Base-by-base conservation (phyloP, 2,797 vertebrate species). In the Siniperca undulata region DNA sequence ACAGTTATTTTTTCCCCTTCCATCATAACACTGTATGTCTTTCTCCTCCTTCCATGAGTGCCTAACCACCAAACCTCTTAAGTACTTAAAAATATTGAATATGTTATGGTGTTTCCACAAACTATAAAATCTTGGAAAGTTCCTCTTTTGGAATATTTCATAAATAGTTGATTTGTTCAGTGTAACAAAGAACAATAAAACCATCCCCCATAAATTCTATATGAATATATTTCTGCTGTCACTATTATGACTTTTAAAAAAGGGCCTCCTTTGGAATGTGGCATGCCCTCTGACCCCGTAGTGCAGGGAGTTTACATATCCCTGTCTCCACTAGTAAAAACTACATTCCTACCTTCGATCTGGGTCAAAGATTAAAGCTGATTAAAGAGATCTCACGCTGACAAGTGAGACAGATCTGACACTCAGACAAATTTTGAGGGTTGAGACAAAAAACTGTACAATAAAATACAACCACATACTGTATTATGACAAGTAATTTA, bases 351-450 rank as follows among this genome's bases (percentile, higher is more conserved):
- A 71, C 67, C 87, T 88, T 80, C 62, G 68, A 93, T 91, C 89
- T 92, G 90, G 89, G 90, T 91, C 88, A 92, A 72, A 93, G 91
- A 93, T 93, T 88, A 94, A 92, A 92, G 77, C 85, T 86, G 85
- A 83, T 82, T n/a, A n/a, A n/a, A 83, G 73, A 70, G 83, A 85
- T 93, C 76, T 88, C 74, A 89, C 56, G 50, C 50, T 81, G 90
- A 92, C 85, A 85, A 80, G 86, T 7, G 24, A 82, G 61, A 82
- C 76, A 70, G 70, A 88, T 79, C 70, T 75, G 76, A 90, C 67
- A 61, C 78, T 85, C 52, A 77, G 56, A 74, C 10, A 66, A 38
- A 30, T 69, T 48, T 65, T 4, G 2, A 71, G 20, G 22, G 2
- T 30, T 46, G 36, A 69, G 48, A 64, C 13, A 44, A n/a, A 52